A percentile compares a stretch with the other conserved stretches of the same genome.
phyloP scores from a whole-genome alignment of 2,797 vertebrate species.

The Poeciliopsis gracilis region DNA sequence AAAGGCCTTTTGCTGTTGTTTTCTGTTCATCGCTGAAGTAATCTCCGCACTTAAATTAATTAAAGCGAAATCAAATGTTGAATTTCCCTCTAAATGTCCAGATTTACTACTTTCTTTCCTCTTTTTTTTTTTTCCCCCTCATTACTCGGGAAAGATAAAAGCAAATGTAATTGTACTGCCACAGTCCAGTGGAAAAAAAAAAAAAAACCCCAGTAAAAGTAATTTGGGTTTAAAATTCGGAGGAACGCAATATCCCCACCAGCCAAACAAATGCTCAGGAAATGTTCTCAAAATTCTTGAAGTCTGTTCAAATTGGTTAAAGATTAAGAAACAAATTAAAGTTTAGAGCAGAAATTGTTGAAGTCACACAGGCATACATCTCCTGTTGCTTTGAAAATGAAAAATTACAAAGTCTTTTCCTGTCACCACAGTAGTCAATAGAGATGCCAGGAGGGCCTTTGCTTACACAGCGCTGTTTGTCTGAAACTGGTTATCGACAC shows the following conservation, averaged over 20 bases:
- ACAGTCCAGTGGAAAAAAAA: not conserved
- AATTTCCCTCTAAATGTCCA: not conserved
- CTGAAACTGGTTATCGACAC: conserved; percentile 65
- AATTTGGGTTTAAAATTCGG: not conserved
- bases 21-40: conserved; percentile 3
- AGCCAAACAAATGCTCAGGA: not conserved
- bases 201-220: not conserved
- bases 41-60: conserved; percentile 10
- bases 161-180: not conserved
- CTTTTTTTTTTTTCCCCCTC: not conserved
- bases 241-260: not conserved
- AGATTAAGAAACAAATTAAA: not conserved
- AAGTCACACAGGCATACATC: conserved; percentile 24
- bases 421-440: conserved; percentile 46
- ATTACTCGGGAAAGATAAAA: not conserved
- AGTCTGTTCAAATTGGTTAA: not conserved
- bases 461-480: conserved; percentile 71
- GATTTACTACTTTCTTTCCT: not conserved
- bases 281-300: not conserved
- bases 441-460: conserved; percentile 58
- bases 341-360: not conserved
- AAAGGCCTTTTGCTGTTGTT: conserved; percentile 5
- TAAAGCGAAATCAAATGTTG: conserved; percentile 2
- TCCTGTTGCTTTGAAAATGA: conserved; percentile 47
- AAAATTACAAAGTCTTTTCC: conserved; percentile 42